Conservation (phyloP, 2,888 invertebrate species). For the Acanthosepion esculentum region DNA sequence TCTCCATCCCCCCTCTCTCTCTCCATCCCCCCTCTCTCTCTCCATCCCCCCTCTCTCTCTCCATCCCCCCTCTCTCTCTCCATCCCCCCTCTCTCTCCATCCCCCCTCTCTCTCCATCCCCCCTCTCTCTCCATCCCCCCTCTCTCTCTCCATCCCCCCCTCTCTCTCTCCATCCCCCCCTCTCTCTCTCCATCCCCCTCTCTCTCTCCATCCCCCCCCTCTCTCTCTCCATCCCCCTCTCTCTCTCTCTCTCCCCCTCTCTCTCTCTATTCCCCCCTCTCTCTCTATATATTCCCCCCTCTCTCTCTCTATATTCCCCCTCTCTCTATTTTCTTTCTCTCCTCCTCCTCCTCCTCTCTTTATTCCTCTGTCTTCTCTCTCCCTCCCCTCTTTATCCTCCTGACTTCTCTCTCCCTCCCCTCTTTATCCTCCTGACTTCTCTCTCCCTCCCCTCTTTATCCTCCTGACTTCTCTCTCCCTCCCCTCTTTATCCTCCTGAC, state of each 20-base stretch:
- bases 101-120: background rate
- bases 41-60: background rate
- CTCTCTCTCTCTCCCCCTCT: too few relatives aligned
- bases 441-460: too few relatives aligned
- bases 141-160: background rate
- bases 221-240: too few relatives aligned
- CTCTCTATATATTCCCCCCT: too few relatives aligned
- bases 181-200: too few relatives aligned
- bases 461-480: accelerated
- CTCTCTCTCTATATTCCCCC: too few relatives aligned
- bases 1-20: background rate
- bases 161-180: accelerated
- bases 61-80: background rate
- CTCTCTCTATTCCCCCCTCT: background rate
- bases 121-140: background rate
- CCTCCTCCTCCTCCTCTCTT: too few relatives aligned
- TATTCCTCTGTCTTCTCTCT: background rate
- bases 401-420: too few relatives aligned
- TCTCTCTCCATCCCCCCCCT: too few relatives aligned
- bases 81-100: background rate
- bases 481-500: background rate
- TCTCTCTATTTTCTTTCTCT: accelerated
- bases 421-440: background rate
- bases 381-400: accelerated
- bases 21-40: background rate